phyloP scores from a whole-genome alignment of 2,888 invertebrate genomes.

The Oscheius myriophilus region DNA sequence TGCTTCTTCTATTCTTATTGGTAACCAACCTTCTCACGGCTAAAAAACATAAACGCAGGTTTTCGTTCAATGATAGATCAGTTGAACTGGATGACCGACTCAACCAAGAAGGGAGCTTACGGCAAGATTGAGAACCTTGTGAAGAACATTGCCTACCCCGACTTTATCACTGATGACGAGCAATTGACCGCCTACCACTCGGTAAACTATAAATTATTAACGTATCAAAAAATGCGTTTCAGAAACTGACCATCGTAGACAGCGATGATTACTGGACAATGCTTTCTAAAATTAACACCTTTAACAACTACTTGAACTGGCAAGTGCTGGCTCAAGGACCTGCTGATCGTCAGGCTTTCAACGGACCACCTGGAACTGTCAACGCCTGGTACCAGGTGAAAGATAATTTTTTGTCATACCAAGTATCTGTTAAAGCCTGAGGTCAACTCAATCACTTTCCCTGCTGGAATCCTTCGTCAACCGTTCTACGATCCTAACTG shows the following conservation, averaged over 20 bases:
- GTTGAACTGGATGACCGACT: slow-evolving; percentile 61
- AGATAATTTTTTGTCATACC: not conserved
- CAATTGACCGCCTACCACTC: slow-evolving; percentile 51
- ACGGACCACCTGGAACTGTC: slow-evolving; percentile 53
- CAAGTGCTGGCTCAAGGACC: slow-evolving; percentile 27
- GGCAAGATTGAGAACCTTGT: slow-evolving; percentile 62
- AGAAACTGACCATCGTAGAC: slow-evolving; percentile 19
- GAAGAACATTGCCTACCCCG: slow-evolving; percentile 65
- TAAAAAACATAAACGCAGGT: slow-evolving; percentile 23
- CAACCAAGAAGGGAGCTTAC: slow-evolving; percentile 61
- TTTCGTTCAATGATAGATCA: slow-evolving; percentile 66
- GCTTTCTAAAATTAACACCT: slow-evolving; percentile 33
- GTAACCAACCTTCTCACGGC: no score
- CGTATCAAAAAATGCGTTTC: not conserved
- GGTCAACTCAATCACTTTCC: slow-evolving; percentile 67
- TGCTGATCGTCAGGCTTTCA: slow-evolving; percentile 45
- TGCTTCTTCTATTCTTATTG: slow-evolving; percentile 49
- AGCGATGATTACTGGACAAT: slow-evolving; percentile 39
- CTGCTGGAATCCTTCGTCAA: slow-evolving; percentile 62
- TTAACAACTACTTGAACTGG: slow-evolving; percentile 41
- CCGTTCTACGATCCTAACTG: slow-evolving; percentile 65
- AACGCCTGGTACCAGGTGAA: slow-evolving; percentile 54
- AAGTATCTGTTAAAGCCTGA: slow-evolving; percentile 30
- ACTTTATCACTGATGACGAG: slow-evolving; percentile 56
- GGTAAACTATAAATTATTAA: slow-evolving; percentile 3